Conservation (phyloP, 2,888 invertebrate species). For the Neuroscelio doddi region DNA sequence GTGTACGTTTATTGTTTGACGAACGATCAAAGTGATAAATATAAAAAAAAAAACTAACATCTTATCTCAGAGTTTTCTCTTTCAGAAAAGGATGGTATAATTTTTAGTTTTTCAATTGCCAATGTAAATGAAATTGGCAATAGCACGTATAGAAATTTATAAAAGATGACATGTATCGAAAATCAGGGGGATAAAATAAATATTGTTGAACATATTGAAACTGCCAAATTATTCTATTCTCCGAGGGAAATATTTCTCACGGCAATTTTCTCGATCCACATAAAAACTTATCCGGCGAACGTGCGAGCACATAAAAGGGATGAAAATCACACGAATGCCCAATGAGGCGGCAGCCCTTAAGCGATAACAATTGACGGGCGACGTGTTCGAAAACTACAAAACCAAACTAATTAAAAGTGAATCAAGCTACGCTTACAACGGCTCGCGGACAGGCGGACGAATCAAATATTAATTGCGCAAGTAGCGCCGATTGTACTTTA, state of each 20-base stretch:
- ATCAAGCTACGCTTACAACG: slow-evolving; percentile 51
- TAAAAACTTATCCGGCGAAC: slow-evolving; percentile 14
- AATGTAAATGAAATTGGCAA: neutral
- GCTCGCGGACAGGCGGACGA: slow-evolving; percentile 44
- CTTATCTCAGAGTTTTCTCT: no score
- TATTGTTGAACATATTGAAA: no score
- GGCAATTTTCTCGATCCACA: neutral
- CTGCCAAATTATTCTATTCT: neutral
- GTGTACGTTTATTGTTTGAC: neutral
- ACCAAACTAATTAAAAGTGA: slow-evolving; percentile 66
- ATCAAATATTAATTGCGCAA: slow-evolving; percentile 69
- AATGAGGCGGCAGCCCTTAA: neutral
- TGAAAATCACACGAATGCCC: slow-evolving; percentile 6
- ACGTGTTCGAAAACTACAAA: slow-evolving; percentile 59
- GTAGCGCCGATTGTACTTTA: slow-evolving; percentile 66
- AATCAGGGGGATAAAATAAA: no score
- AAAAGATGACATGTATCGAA: no score
- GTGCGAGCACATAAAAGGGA: slow-evolving; percentile 10
- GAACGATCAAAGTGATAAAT: no score
- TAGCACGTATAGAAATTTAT: neutral
- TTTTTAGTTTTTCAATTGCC: neutral
- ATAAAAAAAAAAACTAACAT: no score
- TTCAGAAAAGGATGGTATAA: no score
- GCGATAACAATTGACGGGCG: slow-evolving; percentile 24
- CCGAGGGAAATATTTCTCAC: neutral